Conservation (phyloP, 2,113 vertebrate genomes). For the Lagenorhynchus albirostris region DNA sequence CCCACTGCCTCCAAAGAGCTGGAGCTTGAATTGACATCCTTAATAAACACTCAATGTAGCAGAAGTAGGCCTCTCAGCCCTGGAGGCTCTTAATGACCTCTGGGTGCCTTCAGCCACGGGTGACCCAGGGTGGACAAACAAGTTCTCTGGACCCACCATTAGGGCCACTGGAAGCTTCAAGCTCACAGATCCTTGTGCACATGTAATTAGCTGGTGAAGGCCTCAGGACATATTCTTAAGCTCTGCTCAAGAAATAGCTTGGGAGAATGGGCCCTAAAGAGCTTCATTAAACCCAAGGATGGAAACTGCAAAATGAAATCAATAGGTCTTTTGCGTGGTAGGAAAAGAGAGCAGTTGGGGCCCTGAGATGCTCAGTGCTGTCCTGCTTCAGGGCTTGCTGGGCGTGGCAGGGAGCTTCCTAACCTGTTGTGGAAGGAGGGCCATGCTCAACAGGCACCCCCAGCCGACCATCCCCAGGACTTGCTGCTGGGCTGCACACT, state of each 20-base stretch:
- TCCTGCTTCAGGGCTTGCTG: not conserved
- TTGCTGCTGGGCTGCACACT: rapidly evolving
- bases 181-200: not conserved
- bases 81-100: not conserved
- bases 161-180: not conserved
- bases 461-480: not conserved
- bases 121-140: not conserved
- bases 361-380: not conserved
- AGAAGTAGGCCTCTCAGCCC: not conserved
- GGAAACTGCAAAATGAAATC: not conserved
- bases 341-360: not conserved
- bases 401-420: not conserved
- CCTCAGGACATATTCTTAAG: not conserved
- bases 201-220: not conserved
- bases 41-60: not conserved
- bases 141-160: too few species aligned
- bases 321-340: not conserved
- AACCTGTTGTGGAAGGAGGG: not conserved
- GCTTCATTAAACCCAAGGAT: not conserved
- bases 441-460: not conserved
- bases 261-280: not conserved
- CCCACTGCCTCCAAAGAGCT: not conserved
- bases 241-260: not conserved
- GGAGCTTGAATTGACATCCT: not conserved
- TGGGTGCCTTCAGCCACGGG: not conserved